These are phyloP conservation scores for Labrus mixtus DNA, from an alignment of 2,113 vertebrate species.

Conservation along the genomic window DNA sequence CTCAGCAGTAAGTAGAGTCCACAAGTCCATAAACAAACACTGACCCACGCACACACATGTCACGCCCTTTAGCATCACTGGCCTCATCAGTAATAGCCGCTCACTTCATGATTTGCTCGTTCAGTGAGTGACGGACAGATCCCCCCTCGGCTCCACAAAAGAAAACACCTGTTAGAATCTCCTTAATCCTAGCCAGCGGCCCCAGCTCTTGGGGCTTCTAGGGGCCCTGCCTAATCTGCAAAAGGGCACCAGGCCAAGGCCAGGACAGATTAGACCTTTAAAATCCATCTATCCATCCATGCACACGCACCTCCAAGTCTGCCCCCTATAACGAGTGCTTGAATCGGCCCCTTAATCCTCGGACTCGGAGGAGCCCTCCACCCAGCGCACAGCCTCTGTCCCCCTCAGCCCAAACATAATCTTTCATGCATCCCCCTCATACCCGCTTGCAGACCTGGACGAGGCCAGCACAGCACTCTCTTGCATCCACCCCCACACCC, in stretches of 20 bases:
- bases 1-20: not conserved
- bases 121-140: constrained; percentile 53
- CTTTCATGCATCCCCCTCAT: constrained; percentile 57
- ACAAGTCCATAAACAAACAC: constrained; percentile 37
- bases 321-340: constrained; percentile 60
- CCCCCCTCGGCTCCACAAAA: constrained; percentile 68
- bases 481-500: too few relatives aligned
- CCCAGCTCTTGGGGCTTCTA: constrained; percentile 46
- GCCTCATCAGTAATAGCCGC: constrained; percentile 33
- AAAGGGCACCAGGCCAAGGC: constrained; percentile 73
- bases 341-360: constrained; percentile 72
- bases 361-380: constrained; percentile 54
- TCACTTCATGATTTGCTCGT: constrained; percentile 69
- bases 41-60: constrained; percentile 3
- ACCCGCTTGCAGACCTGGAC: constrained; percentile 37
- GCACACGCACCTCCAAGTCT: constrained; percentile 55
- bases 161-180: constrained; percentile 79
- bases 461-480: constrained; percentile 35
- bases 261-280: constrained; percentile 70
- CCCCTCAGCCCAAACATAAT: constrained; percentile 60
- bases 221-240: constrained; percentile 64
- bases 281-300: constrained; percentile 47
- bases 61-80: constrained; percentile 25
- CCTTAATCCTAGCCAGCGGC: constrained; percentile 75
- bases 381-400: constrained; percentile 28